A percentile compares a stretch with the other conserved stretches of the same genome.
These are phyloP conservation scores for Araneus ventricosus DNA, from an alignment of 1,140 invertebrate genomes.

Conservation along the genomic window DNA sequence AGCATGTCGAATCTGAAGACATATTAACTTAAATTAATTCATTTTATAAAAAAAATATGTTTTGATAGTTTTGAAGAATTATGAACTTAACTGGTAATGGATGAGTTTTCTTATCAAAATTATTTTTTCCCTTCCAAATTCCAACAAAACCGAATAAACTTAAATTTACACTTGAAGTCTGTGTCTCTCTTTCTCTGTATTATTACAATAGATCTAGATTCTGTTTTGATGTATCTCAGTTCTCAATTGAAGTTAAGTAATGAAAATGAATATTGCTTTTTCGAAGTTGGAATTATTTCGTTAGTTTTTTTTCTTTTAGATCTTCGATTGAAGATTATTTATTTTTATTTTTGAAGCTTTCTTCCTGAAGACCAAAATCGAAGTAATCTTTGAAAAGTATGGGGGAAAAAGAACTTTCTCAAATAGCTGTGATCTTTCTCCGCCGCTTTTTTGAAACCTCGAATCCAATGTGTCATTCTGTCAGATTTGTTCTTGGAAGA, in stretches of 20 bases:
- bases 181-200: too few relatives aligned
- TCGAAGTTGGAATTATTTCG: background rate
- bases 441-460: constrained; percentile 60
- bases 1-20: too few relatives aligned
- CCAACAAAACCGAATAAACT: too few relatives aligned
- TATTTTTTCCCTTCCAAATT: too few relatives aligned
- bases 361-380: background rate
- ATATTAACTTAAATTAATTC: too few relatives aligned
- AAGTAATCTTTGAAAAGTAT: constrained; percentile 20
- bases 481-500: constrained; percentile 59
- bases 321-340: background rate
- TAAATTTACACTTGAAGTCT: too few relatives aligned
- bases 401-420: background rate
- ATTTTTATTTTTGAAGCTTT: background rate
- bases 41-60: too few relatives aligned
- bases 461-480: constrained; percentile 65
- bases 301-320: background rate
- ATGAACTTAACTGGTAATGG: too few relatives aligned
- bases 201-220: background rate
- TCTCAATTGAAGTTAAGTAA: constrained; percentile 1
- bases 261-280: constrained; percentile 54
- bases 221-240: constrained; percentile 3
- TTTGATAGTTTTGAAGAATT: too few relatives aligned
- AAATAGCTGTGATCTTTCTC: constrained; percentile 57
- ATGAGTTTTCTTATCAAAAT: too few relatives aligned